Evolutionary conservation across 2,797 vertebrate genomes (phyloP), one percentile per base, ranked within the genome.

Genomic region (Emydoidea blandingii): DNA sequence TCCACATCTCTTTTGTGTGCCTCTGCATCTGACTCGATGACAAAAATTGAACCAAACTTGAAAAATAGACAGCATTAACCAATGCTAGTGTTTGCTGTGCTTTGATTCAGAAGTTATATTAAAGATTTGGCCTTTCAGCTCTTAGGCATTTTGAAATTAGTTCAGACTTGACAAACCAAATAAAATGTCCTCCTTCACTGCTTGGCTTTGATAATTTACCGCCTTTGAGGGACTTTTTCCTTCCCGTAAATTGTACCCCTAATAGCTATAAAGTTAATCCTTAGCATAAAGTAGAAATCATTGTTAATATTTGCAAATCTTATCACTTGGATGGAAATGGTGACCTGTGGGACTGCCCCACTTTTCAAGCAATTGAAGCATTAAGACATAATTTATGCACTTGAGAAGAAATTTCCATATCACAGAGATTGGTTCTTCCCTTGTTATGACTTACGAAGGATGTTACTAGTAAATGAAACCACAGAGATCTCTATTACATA

Each of bases 331-430:
- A 92, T 87, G 50, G 89, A 96, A 97, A 91, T 44, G 91, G 81
- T 92, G 95, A 97, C 97, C 97, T 94, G 93, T 96, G 97, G 96
- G 97, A 97, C 95, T 91, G 27, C 92, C 96, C 97, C 96, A 97
- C 91, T 97, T 96, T 97, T 96, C 92, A 93, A 92, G 96, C 96
- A 97, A 95, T 97, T 96, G 95, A 95, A 96, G 94, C 93, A 96
- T 96, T 97, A 97, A 96, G 93, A 81, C 37, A 34, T 96, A 97
- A 97, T 97, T 96, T 96, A 97, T 97, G 95, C 91, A 91, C 91
- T 95, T 86, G 91, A 95, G 91, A 94, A 97, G 93, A 94, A 86
- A 98, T 97, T 97, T 98, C 96, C 97, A 97, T 97, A 97, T 97
- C 97, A 97, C 79, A 97, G 91, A 94, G 94, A 94, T 93, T 96